Base-by-base conservation (phyloP, 2,888 invertebrate genomes). In the Cosmia trapezina region DNA sequence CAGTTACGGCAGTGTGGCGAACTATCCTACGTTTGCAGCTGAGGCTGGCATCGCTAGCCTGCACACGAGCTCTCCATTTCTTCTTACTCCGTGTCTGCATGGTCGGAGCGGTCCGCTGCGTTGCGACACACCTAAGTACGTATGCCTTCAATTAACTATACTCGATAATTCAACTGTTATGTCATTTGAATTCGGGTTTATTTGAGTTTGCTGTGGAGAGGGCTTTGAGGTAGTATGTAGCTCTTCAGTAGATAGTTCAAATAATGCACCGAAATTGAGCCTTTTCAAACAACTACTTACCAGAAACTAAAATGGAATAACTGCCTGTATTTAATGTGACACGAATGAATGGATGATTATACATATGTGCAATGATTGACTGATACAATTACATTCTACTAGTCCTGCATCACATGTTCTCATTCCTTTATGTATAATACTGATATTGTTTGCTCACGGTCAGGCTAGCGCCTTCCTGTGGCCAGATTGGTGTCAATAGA, bases 131-230 rank as follows among this genome's bases (percentile, higher is more conserved):
- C 76, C n/a, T n/a, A n/a, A n/a, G 63, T 63, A 56, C 67, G 70
- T 76, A 72, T 74, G 69, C 73, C 72, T 85, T 78, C 86, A 86
- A 87, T 88, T 88, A 88, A 87, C 81, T 78, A 80, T 79, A 85
- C 76, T 86, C 85, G 76, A 87, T 88, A 88, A 86, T 83, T 87
- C 84, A 88, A 83, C 75, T 70, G 72, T 79, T 77, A 79, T 83
- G 86, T 86, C 78, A 81, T 78, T 70, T 56, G 54, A 47, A 79
- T 83, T 81, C 74, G 80, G 70, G 74, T 81, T 83, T 81, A 83
- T 81, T 81, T 83, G 80, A 70, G 61, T 65, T 83, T 70, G 54
- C 12, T 64, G 51, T 67, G 51, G 59, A 70, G 65, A 53, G 54
- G 51, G 47, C 22, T 63, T 56, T 17, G 59, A 59, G 45, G 43